Base-by-base conservation (phyloP, 2,888 invertebrate genomes). In the Xestia xanthographa region DNA sequence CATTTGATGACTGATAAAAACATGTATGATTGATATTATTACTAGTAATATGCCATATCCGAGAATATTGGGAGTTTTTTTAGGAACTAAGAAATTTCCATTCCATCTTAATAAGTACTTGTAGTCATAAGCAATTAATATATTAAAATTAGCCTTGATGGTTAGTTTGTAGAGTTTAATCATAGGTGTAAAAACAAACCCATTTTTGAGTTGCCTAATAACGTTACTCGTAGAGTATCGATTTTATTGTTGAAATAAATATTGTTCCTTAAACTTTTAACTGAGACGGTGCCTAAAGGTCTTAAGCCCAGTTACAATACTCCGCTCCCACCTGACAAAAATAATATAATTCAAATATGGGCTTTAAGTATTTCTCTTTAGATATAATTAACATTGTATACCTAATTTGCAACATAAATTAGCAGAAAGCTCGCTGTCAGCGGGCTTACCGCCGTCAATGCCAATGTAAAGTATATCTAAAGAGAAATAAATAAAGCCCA, bases 131-230 rank as follows among this genome's bases (percentile, higher is more conserved):
- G 34, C 11, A 56, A 22, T 22, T 22, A 74, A n/a, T 43, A n/a
- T 43, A 56, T 45, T 17, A 12, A n/a, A n/a, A 12, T 45, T 41
- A 38, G 12, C n/a, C 3, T 34, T 17, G 17, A n/a, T 43, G 5
- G n/a, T 67, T 67, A 67, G 56, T 71, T 72, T 5, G 14, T 60
- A 38, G 6, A 20, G n/a, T 74, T 60, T 45, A 38, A 38, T 58
- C 34, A 22, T 56, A 56, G 29, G 22, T 41, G n/a, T 34, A 29
- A 41, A 29, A 41, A 29, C 9, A 9, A 41, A 29, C 41, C 29
- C 20, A 34, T 20, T 60, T n/a, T 60, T 60, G 29, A 29, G 60
- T 34, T 29, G 29, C 5, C 29, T 11, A 34, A 34, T 60, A 60
- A 20, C 9, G 0, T n/a, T n/a, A n/a, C n/a, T n/a, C n/a, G n/a